Conservation (phyloP, 2,113 vertebrate genomes). For the Dendropsophus ebraccatus region DNA sequence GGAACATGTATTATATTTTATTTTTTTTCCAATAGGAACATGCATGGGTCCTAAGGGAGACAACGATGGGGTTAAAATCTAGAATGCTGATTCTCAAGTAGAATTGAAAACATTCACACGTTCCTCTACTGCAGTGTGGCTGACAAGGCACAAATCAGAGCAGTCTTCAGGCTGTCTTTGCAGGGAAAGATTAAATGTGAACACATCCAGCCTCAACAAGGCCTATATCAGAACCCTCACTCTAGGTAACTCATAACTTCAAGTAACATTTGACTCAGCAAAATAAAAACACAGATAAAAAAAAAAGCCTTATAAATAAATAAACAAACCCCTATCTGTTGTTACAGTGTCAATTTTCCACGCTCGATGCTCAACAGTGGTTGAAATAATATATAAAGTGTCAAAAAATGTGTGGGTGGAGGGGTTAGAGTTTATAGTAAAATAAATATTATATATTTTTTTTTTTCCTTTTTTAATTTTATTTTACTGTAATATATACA, state of each 20-base stretch:
- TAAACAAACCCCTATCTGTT: constrained; percentile 53
- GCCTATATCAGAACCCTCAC: constrained; percentile 63
- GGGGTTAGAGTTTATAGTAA: no score
- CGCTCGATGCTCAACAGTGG: background rate
- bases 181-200: constrained; percentile 70
- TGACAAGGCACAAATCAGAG: constrained; percentile 64
- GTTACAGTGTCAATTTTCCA: constrained; percentile 55
- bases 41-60: background rate
- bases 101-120: constrained; percentile 44
- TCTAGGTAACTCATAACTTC: constrained; percentile 61
- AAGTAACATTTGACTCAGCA: constrained; percentile 64
- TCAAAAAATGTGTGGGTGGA: no score
- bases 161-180: constrained; percentile 66
- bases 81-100: constrained; percentile 63
- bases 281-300: background rate
- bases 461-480: no score
- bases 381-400: background rate
- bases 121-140: constrained; percentile 61
- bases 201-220: constrained; percentile 61
- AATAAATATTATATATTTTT: no score
- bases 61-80: constrained; percentile 46
- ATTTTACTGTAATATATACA: no score
- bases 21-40: background rate
- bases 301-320: constrained; percentile 29
- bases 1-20: no score